phyloP scores from a whole-genome alignment of 2,888 invertebrate species.

The Orthonevra nobilis region DNA sequence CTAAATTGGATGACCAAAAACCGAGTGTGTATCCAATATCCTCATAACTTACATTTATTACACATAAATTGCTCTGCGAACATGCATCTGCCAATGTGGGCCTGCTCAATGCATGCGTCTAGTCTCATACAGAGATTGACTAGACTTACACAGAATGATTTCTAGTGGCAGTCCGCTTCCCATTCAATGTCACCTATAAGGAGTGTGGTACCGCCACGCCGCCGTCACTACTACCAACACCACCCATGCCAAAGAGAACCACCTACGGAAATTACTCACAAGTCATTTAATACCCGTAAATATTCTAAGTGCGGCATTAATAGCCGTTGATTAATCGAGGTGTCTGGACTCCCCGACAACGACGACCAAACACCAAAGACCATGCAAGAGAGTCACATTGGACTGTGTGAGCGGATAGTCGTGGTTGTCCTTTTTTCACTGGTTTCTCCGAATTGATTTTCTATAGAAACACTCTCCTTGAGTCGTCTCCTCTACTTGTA shows the following conservation, averaged over 20 bases:
- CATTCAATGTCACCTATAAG: constrained; percentile 39
- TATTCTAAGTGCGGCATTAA: constrained; percentile 78
- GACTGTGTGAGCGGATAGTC: too few relatives aligned
- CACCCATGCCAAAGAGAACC: constrained; percentile 61
- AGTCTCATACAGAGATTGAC: too few relatives aligned
- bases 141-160: too few relatives aligned
- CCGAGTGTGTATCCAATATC: constrained; percentile 49
- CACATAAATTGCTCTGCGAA: constrained; percentile 48
- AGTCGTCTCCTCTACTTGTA: constrained; percentile 54
- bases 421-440: constrained; percentile 46
- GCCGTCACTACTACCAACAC: constrained; percentile 39
- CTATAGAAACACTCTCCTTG: constrained; percentile 63
- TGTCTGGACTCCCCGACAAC: constrained; percentile 72
- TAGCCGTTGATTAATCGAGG: constrained; percentile 80
- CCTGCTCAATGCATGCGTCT: background rate
- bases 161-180: constrained; percentile 18
- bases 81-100: constrained; percentile 47
- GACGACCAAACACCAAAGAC: too few relatives aligned
- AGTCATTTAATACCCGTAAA: constrained; percentile 78
- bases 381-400: background rate
- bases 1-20: constrained; percentile 37
- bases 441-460: constrained; percentile 68
- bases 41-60: constrained; percentile 56
- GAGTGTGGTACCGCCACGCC: constrained; percentile 40
- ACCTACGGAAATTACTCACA: constrained; percentile 67